Percentiles rank a stretch among this genome's conserved stretches.
Evolutionary conservation across 2,888 invertebrate genomes (phyloP).

Genomic region (Papilio protenor): DNA sequence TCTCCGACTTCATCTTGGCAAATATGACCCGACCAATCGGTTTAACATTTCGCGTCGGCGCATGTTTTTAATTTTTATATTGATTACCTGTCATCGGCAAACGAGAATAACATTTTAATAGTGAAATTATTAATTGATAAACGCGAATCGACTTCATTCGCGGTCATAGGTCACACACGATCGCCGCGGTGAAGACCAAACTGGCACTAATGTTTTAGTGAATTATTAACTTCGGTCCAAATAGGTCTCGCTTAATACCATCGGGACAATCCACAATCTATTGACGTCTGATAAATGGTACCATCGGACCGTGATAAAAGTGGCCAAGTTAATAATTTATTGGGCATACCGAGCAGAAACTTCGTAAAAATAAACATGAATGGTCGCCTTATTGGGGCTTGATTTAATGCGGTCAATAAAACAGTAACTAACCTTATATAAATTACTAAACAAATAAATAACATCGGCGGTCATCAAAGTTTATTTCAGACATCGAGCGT

Average conservation of each 20-base stretch:
- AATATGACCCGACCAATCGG: constrained; percentile 39
- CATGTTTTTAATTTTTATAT: constrained; percentile 40
- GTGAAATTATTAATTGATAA: constrained; percentile 43
- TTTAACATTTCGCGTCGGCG: constrained; percentile 39
- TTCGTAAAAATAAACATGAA: constrained; percentile 84
- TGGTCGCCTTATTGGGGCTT: constrained; percentile 84
- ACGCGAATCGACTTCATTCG: constrained; percentile 28
- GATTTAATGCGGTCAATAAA: constrained; percentile 83
- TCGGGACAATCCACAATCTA: constrained; percentile 60
- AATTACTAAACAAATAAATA: constrained; percentile 84
- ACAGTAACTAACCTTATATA: constrained; percentile 85
- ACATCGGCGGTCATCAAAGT: constrained; percentile 80
- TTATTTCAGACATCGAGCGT: constrained; percentile 57
- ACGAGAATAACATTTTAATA: constrained; percentile 41
- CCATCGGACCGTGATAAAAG: constrained; percentile 80
- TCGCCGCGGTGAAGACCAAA: constrained; percentile 41
- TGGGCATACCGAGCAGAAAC: constrained; percentile 81
- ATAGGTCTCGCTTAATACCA: constrained; percentile 42
- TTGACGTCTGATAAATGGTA: constrained; percentile 73
- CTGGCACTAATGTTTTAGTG: constrained; percentile 39
- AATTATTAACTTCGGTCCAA: constrained; percentile 35
- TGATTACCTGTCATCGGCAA: constrained; percentile 40
- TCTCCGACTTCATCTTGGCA: constrained; percentile 37
- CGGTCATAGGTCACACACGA: constrained; percentile 41
- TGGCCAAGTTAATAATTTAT: constrained; percentile 83